These are phyloP conservation scores for Colletes latitarsis DNA, from an alignment of 1,140 invertebrate species.

Conservation along the genomic window DNA sequence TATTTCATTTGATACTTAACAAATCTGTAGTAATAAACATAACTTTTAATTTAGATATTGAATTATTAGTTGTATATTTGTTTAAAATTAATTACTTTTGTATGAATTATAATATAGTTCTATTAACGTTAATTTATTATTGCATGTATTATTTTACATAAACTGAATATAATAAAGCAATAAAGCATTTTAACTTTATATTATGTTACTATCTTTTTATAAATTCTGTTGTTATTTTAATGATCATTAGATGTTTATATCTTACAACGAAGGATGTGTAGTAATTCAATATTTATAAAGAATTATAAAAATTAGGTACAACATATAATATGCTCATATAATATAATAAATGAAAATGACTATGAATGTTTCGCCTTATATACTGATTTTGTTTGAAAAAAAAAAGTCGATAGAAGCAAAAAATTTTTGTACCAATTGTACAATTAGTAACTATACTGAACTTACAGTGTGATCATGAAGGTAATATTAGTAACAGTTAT, in stretches of 20 bases:
- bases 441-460: not conserved
- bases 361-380: not conserved
- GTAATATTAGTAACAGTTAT: conserved; percentile 9
- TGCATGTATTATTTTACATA: conserved; percentile 20
- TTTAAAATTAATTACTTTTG: not conserved
- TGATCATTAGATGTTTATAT: conserved; percentile 17
- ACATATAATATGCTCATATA: not conserved
- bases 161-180: not conserved
- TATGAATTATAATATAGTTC: not conserved
- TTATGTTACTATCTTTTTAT: conserved; percentile 13
- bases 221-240: conserved; percentile 11
- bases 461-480: not conserved
- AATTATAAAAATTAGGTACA: conserved; percentile 27
- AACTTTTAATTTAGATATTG: not conserved
- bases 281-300: conserved; percentile 10
- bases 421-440: not conserved
- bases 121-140: conserved; percentile 17
- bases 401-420: not conserved
- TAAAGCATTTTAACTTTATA: conserved; percentile 25
- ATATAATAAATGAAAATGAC: not conserved
- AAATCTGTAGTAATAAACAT: too few species aligned
- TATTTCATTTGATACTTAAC: too few species aligned
- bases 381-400: not conserved
- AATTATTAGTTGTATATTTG: not conserved
- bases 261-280: conserved; percentile 16